Conservation (phyloP, 2,797 vertebrate genomes). For the Cercopithecus diana region DNA sequence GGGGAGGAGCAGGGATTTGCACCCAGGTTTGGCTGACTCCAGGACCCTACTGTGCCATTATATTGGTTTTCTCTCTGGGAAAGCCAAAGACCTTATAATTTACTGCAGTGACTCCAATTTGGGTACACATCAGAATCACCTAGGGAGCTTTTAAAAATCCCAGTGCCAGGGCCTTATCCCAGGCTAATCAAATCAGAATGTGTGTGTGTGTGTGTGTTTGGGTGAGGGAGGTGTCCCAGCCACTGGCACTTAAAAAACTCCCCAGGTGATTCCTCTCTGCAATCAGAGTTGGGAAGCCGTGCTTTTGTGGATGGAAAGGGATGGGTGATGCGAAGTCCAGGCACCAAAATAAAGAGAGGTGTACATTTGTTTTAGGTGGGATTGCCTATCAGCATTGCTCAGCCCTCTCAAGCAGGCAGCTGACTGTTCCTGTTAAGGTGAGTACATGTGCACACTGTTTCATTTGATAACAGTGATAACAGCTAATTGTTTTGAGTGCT, state of each 20-base stretch:
- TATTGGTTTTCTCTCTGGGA: constrained; percentile 23
- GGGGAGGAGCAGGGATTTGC: background rate
- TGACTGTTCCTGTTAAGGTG: background rate
- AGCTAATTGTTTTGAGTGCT: background rate
- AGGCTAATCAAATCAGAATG: background rate
- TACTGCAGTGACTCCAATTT: background rate
- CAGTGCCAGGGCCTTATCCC: background rate
- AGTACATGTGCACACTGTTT: background rate
- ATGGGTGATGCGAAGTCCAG: background rate
- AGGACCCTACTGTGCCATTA: background rate
- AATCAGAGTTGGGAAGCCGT: background rate
- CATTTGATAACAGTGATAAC: background rate
- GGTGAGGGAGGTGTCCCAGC: background rate
- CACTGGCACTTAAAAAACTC: background rate
- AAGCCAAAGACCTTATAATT: background rate
- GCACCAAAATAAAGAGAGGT: background rate
- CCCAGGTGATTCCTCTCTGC: background rate
- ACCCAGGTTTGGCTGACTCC: background rate
- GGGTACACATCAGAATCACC: background rate
- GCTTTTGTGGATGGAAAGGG: background rate
- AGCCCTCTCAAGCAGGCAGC: background rate
- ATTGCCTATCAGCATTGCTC: background rate
- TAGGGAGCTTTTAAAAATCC: background rate
- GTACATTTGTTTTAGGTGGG: background rate
- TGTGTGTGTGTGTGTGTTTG: background rate